These are phyloP conservation scores for Ichneumoninae sp. DNA, from an alignment of 2,888 invertebrate genomes.

Conservation along the genomic window DNA sequence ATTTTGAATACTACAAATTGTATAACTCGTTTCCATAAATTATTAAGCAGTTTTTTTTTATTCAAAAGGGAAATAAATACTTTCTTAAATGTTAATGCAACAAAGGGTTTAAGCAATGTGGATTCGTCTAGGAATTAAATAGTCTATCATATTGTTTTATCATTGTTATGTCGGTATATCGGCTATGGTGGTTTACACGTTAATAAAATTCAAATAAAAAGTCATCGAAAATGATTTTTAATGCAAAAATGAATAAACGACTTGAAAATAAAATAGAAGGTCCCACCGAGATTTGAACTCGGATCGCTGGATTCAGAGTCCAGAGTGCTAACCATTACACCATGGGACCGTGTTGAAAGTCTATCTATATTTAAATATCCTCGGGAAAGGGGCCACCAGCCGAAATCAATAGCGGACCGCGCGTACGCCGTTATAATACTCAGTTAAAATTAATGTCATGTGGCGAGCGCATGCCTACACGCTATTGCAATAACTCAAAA, in stretches of 20 bases:
- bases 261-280: constrained; percentile 79
- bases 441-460: background rate
- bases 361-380: constrained; percentile 10
- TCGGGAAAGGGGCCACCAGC: background rate
- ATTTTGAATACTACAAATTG: too few species aligned
- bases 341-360: constrained; percentile 84
- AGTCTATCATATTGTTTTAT: background rate
- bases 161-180: background rate
- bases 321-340: constrained; percentile 92
- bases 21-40: too few species aligned
- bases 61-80: too few species aligned
- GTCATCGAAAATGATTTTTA: background rate
- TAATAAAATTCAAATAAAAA: background rate
- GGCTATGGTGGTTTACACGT: background rate
- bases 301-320: constrained; percentile 93
- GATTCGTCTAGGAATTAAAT: too few species aligned
- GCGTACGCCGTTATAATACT: background rate
- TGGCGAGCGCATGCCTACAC: background rate
- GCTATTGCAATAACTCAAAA: background rate
- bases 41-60: too few species aligned
- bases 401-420: constrained; percentile 1
- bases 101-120: too few species aligned
- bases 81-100: too few species aligned
- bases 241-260: background rate
- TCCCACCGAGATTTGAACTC: constrained; percentile 93